Evolutionary conservation across 2,888 invertebrate genomes (phyloP).

Genomic region (Hirtodrosophila histrioides): DNA sequence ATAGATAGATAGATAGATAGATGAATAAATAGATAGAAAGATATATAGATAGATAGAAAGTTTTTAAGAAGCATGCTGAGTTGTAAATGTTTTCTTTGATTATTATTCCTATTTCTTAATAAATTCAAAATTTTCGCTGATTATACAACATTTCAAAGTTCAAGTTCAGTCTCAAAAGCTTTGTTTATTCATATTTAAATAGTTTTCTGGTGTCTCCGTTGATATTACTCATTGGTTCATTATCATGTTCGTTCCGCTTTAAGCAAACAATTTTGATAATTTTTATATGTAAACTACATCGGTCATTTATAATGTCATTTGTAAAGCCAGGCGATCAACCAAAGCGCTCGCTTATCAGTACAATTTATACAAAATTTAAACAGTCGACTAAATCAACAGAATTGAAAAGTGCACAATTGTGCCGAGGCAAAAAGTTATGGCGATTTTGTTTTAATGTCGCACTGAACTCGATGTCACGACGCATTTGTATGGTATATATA

Average conservation of each 20-base stretch:
- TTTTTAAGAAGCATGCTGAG: no score
- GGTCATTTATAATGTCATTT: slow-evolving; percentile 13
- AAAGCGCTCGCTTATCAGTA: slow-evolving; percentile 27
- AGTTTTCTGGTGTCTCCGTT: not conserved
- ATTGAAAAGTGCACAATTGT: slow-evolving; percentile 2
- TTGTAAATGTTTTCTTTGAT: no score
- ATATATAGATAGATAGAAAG: no score
- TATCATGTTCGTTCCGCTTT: slow-evolving; percentile 6
- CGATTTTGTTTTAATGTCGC: not conserved
- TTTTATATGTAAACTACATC: slow-evolving; percentile 3
- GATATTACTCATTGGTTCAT: slow-evolving; percentile 4
- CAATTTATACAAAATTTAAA: not conserved
- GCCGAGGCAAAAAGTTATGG: not conserved
- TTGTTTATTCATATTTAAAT: no score
- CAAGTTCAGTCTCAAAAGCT: no score
- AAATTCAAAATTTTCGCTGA: no score
- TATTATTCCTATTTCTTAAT: no score
- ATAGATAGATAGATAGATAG: no score
- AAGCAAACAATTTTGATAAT: not conserved
- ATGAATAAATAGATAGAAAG: no score
- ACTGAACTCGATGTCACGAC: not conserved
- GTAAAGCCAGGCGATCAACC: not conserved
- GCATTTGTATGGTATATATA: not conserved
- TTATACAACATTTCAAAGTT: no score
- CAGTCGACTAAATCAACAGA: not conserved